A percentile compares a stretch with the other conserved stretches of the same genome.
phyloP scores from a whole-genome alignment of 2,113 vertebrate species.

The Spermophilus dauricus region DNA sequence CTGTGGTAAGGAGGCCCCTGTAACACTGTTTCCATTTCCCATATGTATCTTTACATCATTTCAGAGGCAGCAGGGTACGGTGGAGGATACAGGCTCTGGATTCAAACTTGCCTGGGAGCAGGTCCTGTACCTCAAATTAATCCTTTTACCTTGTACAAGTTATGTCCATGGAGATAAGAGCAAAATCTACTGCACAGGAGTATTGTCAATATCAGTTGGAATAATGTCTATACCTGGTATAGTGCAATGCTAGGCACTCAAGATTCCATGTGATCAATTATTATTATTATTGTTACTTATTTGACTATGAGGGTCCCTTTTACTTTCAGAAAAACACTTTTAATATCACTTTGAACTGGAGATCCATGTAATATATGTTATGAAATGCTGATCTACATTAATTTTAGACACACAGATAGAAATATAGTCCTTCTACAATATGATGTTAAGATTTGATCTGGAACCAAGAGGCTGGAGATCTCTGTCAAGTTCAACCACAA shows the following conservation, averaged over 20 bases:
- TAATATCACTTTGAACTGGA: neutral
- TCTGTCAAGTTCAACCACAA: neutral
- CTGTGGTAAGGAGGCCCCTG: neutral
- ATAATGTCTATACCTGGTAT: neutral
- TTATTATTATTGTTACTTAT: neutral
- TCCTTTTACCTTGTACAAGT: neutral
- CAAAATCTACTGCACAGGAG: neutral
- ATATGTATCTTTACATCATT: neutral
- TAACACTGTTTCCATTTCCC: neutral
- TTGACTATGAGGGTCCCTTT: neutral
- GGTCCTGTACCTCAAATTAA: neutral
- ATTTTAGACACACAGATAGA: neutral
- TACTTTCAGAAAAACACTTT: neutral
- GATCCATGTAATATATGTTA: neutral
- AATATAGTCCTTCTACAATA: neutral
- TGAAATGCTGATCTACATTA: neutral
- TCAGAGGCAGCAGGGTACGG: neutral
- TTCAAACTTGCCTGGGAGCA: neutral
- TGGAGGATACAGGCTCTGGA: neutral
- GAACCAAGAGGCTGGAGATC: neutral
- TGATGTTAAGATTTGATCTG: neutral
- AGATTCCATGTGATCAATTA: neutral
- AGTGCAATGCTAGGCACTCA: neutral
- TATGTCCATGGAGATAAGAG: neutral
- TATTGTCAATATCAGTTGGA: neutral